Evolutionary conservation across 2,797 vertebrate genomes (phyloP).

Genomic region (Ctenochaetus hawaiiensis): DNA sequence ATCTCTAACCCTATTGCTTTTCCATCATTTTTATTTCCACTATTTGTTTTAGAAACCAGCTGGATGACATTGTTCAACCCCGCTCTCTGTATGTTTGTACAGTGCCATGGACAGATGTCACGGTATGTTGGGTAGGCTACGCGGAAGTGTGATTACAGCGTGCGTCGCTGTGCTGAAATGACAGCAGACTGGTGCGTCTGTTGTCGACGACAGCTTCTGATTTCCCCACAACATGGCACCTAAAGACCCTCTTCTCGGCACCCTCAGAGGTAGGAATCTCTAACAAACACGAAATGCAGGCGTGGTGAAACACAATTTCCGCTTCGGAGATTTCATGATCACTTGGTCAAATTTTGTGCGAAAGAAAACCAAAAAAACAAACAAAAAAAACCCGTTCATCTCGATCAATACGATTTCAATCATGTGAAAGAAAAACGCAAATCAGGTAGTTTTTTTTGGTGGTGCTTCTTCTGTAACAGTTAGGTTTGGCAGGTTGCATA

Average conservation of each 20-base stretch:
- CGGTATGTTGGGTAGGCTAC: background rate
- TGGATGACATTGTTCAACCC: background rate
- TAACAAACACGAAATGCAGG: background rate
- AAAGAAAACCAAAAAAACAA: no score
- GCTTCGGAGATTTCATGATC: background rate
- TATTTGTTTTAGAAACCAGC: background rate
- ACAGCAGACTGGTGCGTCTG: slow-evolving; percentile 19
- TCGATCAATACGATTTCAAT: no score
- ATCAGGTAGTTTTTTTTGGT: background rate
- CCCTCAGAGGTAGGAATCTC: slow-evolving; percentile 84
- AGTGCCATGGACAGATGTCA: slow-evolving; percentile 16
- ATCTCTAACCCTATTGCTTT: rapidly evolving
- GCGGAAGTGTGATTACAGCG: slow-evolving; percentile 56
- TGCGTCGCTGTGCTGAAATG: slow-evolving; percentile 19
- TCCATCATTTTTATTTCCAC: rapidly evolving
- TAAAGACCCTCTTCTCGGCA: slow-evolving; percentile 86
- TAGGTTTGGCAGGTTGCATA: background rate
- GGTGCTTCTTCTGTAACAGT: background rate
- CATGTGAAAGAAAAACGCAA: background rate
- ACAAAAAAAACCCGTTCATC: no score
- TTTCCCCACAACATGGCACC: slow-evolving; percentile 78
- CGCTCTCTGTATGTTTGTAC: no score
- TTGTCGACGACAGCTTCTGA: background rate
- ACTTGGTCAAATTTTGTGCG: background rate
- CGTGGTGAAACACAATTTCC: no score